phyloP scores from a whole-genome alignment of 2,797 vertebrate species.

The Enteromius unitaeniatus region DNA sequence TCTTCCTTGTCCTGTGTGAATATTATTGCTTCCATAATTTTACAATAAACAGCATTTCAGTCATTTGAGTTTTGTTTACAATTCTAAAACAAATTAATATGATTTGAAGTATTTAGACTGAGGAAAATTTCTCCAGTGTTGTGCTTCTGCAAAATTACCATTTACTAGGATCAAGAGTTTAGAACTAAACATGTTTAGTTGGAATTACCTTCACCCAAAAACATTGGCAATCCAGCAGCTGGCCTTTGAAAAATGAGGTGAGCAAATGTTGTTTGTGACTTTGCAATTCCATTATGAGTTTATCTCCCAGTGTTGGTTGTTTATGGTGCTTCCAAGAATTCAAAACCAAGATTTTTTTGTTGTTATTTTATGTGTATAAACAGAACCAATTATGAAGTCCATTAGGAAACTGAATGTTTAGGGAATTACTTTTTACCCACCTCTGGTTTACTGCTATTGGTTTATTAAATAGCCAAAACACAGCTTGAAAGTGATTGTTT shows the following conservation, averaged over 20 bases:
- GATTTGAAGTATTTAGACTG: background rate
- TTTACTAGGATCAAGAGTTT: slow-evolving; percentile 2
- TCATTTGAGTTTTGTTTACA: background rate
- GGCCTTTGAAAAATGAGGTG: slow-evolving; percentile 42
- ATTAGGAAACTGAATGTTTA: slow-evolving; percentile 14
- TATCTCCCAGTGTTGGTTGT: slow-evolving; percentile 18
- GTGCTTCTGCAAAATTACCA: slow-evolving; percentile 3
- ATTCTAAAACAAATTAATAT: background rate
- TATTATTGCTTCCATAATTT: background rate
- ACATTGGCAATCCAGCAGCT: slow-evolving; percentile 11
- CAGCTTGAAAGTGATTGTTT: slow-evolving; percentile 22
- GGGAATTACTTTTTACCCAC: slow-evolving; percentile 10
- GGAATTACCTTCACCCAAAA: slow-evolving; percentile 11
- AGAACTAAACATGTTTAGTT: slow-evolving; percentile 22
- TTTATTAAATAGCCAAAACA: background rate
- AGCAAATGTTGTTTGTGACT: slow-evolving; percentile 37
- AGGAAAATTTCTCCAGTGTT: background rate
- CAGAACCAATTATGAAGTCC: slow-evolving; percentile 36
- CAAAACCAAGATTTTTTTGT: slow-evolving; percentile 22
- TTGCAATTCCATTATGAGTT: slow-evolving; percentile 49
- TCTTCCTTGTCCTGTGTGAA: background rate
- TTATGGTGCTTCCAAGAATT: slow-evolving; percentile 17
- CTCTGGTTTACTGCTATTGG: background rate
- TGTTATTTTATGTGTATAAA: slow-evolving; percentile 10
- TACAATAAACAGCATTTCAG: background rate